These are phyloP conservation scores for Germaria angustata DNA, from an alignment of 2,888 invertebrate species.

Conservation along the genomic window DNA sequence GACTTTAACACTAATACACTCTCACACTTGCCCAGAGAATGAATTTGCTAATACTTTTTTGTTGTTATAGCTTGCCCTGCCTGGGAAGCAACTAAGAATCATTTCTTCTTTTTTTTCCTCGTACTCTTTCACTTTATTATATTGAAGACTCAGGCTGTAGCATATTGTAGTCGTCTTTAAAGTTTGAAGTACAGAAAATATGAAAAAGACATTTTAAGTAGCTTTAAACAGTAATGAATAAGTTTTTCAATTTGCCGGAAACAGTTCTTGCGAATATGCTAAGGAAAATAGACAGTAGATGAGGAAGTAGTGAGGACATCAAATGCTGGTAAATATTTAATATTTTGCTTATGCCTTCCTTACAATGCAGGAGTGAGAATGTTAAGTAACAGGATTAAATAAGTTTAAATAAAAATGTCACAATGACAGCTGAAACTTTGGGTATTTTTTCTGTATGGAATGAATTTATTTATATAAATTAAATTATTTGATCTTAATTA, in stretches of 20 bases:
- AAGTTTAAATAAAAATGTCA: conserved; percentile 46
- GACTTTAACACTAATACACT: not conserved
- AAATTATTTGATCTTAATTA: not conserved
- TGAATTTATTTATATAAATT: not conserved
- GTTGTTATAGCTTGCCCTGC: conserved; percentile 5
- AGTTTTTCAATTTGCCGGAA: conserved; percentile 68
- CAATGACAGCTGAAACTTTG: not conserved
- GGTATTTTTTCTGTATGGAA: not conserved
- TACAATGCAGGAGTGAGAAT: conserved; percentile 18
- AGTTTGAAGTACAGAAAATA: conserved; percentile 50
- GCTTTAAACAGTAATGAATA: conserved; percentile 68
- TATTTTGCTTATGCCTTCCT: conserved; percentile 20
- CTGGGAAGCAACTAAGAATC: not conserved
- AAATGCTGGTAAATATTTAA: conserved; percentile 45
- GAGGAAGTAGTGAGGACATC: not conserved
- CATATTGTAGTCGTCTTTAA: conserved; percentile 45
- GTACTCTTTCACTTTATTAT: not conserved
- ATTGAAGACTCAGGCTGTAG: conserved; percentile 28
- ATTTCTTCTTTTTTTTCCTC: not conserved
- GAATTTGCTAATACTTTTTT: conserved; percentile 4
- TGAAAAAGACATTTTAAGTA: conserved; percentile 67
- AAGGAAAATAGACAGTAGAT: not conserved
- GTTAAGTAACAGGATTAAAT: conserved; percentile 49
- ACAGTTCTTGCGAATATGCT: conserved; percentile 43
- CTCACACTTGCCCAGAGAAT: not conserved